Evolutionary conservation across 2,888 invertebrate genomes (phyloP).

Genomic region (Emmelina monodactyla): DNA sequence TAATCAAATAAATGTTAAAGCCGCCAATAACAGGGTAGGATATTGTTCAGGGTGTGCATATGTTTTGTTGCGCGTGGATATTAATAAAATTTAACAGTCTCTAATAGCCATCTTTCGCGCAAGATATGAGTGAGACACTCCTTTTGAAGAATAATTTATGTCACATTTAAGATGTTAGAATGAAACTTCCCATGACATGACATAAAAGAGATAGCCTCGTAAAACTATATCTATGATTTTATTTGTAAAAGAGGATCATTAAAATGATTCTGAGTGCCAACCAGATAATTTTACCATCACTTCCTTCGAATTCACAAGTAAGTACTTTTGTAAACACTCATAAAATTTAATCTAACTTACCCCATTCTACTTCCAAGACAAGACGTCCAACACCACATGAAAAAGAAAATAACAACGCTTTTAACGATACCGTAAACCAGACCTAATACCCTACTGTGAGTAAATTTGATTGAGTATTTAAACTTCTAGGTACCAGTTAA

Average conservation of each 20-base stretch:
- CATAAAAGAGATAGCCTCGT: conserved; percentile 14
- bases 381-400: conserved; percentile 49
- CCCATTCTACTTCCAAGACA: conserved; percentile 60
- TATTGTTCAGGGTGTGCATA: too few species aligned
- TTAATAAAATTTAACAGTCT: too few species aligned
- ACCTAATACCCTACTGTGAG: conserved; percentile 31
- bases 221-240: conserved; percentile 15
- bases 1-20: too few species aligned
- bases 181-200: conserved; percentile 1
- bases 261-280: conserved; percentile 15
- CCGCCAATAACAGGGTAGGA: too few species aligned
- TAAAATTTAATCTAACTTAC: conserved; percentile 56
- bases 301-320: conserved; percentile 47
- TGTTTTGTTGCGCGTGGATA: too few species aligned
- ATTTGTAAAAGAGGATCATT: conserved; percentile 15
- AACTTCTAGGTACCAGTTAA: conserved; percentile 35
- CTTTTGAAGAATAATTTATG: conserved; percentile 1
- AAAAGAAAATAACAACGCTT: conserved; percentile 53
- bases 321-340: too few species aligned
- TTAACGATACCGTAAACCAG: conserved; percentile 50
- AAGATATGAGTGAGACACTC: too few species aligned
- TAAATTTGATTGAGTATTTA: conserved; percentile 47
- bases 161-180: not conserved
- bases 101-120: too few species aligned
- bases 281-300: conserved; percentile 18